Conservation (phyloP, 2,888 invertebrate genomes). For the Metellina segmentata region DNA sequence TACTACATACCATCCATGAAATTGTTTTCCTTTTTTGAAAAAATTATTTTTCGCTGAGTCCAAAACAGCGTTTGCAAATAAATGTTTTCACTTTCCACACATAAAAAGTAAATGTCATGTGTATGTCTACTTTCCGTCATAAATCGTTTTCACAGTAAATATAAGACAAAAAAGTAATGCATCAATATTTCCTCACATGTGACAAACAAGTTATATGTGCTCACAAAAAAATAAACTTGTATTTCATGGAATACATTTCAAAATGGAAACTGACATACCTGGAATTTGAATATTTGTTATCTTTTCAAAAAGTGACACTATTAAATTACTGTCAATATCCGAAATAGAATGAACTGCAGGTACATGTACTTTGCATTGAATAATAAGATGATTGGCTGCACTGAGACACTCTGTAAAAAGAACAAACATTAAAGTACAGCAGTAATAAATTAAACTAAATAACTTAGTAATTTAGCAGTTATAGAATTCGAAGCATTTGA, state of each 20-base stretch:
- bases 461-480: too few relatives aligned
- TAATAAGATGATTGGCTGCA: constrained; percentile 41
- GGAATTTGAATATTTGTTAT: constrained; percentile 50
- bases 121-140: too few relatives aligned
- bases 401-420: constrained; percentile 53
- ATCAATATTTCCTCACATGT: neutral
- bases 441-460: too few relatives aligned
- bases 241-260: too few relatives aligned
- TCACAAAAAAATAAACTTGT: neutral
- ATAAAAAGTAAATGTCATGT: neutral
- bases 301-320: constrained; percentile 49
- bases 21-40: too few relatives aligned
- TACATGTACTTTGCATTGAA: neutral
- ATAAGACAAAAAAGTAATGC: neutral
- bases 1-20: too few relatives aligned
- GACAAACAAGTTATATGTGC: neutral
- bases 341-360: constrained; percentile 18
- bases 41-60: too few relatives aligned
- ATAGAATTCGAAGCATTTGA: too few relatives aligned
- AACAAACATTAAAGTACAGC: neutral
- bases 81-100: neutral
- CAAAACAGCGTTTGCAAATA: neutral
- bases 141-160: neutral
- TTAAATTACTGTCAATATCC: constrained; percentile 53
- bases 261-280: constrained; percentile 24